phyloP scores from a whole-genome alignment of 2,113 vertebrate genomes.

The Narcine bancroftii region DNA sequence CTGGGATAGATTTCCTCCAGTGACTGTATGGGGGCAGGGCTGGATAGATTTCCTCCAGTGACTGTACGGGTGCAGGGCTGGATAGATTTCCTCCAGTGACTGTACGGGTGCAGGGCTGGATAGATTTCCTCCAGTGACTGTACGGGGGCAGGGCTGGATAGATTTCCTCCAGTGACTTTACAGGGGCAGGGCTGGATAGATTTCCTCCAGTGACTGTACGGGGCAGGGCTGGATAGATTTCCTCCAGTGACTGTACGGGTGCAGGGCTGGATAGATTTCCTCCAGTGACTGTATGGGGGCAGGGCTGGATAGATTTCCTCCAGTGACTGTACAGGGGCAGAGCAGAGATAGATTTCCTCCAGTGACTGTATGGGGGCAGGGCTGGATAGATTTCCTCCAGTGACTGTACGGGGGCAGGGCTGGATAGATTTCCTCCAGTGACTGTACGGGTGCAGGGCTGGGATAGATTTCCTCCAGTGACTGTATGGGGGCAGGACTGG shows the following conservation, averaged over 20 bases:
- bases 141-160: conserved; percentile 11
- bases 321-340: background rate
- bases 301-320: conserved; percentile 20
- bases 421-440: background rate
- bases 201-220: background rate
- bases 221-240: conserved; percentile 9
- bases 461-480: background rate
- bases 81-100: background rate
- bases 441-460: conserved; percentile 7
- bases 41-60: background rate
- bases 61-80: conserved; percentile 7
- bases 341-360: background rate
- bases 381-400: background rate
- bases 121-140: background rate
- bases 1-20: background rate
- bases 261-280: conserved; percentile 21
- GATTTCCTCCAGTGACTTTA: background rate
- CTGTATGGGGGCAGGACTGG: background rate
- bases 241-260: background rate
- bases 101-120: conserved; percentile 1
- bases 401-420: conserved; percentile 10
- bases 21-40: conserved; percentile 12
- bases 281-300: background rate
- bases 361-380: conserved; percentile 7
- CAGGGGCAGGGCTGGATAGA: conserved; percentile 1